Evolutionary conservation across 2,113 vertebrate genomes (phyloP), one percentile per base, ranked within the genome.

Genomic region (Eptatretus burgeri): DNA sequence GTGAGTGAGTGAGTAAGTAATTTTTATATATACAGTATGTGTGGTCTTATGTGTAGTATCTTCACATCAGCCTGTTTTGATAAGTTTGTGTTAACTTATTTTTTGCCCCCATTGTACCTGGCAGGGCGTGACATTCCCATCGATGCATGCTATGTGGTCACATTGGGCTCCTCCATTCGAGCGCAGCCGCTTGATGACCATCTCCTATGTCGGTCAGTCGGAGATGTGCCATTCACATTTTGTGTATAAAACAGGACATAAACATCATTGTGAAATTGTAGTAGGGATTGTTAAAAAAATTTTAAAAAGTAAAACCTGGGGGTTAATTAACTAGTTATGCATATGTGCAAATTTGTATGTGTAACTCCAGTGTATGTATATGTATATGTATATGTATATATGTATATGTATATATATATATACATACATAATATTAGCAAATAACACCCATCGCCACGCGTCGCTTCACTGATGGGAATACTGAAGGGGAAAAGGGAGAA

Each of bases 131-230:
- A 87, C 89, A 1, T 98, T 81, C 69, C 91, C 91, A 64, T 82
- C 91, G 2, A 95, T 98, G 87, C 88, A 94, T 69, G 79, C 81
- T 2, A 93, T 98, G 82, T 98, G 91, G 91, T 81, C 85, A 2
- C 77, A 78, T 1, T 98, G 91, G 91, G 87, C 91, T 13, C 91
- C 91, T 9, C 91, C 91, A 0, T 69, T 95, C 70, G 91, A 98
- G 76, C 83, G 91, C 70, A 98, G 89, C 75, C 76, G 82, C 51
- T 81, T 98, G 66, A 79, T 95, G 66, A 89, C 81, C 62, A 83
- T 93, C 70, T 83, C 82, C n/a, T 91, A 93, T 67, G 80, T 87
- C 70, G 91, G 91, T 93, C 69, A 77, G 75, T 64, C 49, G 51
- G 14, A 56, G 51, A 60, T 11, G 5, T 18, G 49, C 12, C 52